Base-by-base conservation (phyloP, 2,888 invertebrate species). In the Callimorpha dominula region DNA sequence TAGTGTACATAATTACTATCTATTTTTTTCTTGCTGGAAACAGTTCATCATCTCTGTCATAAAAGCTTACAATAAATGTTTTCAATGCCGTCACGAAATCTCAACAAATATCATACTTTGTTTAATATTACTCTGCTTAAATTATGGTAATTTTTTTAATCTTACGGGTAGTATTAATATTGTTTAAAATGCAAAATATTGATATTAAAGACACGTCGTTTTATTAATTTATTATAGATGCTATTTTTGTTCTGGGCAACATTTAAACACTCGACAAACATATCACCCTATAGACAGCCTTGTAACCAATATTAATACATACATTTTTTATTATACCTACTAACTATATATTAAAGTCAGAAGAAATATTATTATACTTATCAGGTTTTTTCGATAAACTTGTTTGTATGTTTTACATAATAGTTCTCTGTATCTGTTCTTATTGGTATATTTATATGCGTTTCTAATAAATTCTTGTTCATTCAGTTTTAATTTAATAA, bases 21-120 rank as follows among this genome's bases (percentile, higher is more conserved):
- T 43, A 74, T 80, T 63, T 14, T 76, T 77, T 63, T 81, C 60
- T 60, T 60, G 60, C 31, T 78, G 75, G 74, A 80, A 78, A 82
- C 72, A 78, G 76, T 77, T 72, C 76, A 75, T 78, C 75, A 80
- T 79, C 74, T 88, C 86, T 86, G 87, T 86, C 87, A 79, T 79
- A 78, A 76, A 81, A 62, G 20, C 17, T 52, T 64, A 71, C 60
- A 70, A 63, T 49, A 66, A 72, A 64, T 60, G 57, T 49, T 46
- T 65, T 71, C 65, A 43, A 63, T 50, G 20, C 40, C 5, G 12
- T 67, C 15, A 63, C 14, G 31, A 31, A 31, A 60, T 4, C 6
- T 60, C 12, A 31, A 11, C 54, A n/a, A 54, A 8, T n/a, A 9
- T 20, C 6, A 17, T 54, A n/a, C 17, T 54, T 54, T 31, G 31